These are phyloP conservation scores for Ceyx cyanopectus DNA, from an alignment of 2,113 vertebrate genomes.

Conservation along the genomic window DNA sequence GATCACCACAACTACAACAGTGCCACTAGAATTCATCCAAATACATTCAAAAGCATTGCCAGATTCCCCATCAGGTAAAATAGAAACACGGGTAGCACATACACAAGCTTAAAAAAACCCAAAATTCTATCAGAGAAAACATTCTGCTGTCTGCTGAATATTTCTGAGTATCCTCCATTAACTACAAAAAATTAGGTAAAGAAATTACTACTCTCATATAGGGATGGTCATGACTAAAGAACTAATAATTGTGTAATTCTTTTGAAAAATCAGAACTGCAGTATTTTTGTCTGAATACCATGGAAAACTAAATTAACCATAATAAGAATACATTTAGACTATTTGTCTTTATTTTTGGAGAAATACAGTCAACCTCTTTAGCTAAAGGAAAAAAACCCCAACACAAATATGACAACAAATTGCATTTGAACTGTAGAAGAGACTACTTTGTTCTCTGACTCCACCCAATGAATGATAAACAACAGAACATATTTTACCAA, in stretches of 20 bases:
- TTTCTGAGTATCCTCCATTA: neutral
- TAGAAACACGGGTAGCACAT: neutral
- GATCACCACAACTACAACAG: neutral
- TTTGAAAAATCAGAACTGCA: neutral
- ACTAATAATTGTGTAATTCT: neutral
- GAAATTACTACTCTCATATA: neutral
- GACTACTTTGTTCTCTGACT: neutral
- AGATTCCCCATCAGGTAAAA: neutral
- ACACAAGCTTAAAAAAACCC: neutral
- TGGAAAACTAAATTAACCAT: neutral
- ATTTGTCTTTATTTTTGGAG: neutral
- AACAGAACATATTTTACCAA: neutral
- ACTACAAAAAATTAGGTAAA: neutral
- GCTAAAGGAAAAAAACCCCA: neutral
- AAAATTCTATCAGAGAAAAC: neutral
- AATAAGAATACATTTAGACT: neutral
- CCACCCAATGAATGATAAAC: neutral
- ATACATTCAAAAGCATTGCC: neutral
- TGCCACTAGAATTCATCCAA: neutral
- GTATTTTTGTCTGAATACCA: neutral
- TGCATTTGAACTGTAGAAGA: constrained; percentile 4
- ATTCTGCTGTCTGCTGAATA: neutral
- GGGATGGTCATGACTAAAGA: neutral
- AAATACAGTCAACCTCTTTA: neutral
- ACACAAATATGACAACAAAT: neutral